These are phyloP conservation scores for Seriola aureovittata DNA, from an alignment of 2,113 vertebrate genomes.

Conservation along the genomic window DNA sequence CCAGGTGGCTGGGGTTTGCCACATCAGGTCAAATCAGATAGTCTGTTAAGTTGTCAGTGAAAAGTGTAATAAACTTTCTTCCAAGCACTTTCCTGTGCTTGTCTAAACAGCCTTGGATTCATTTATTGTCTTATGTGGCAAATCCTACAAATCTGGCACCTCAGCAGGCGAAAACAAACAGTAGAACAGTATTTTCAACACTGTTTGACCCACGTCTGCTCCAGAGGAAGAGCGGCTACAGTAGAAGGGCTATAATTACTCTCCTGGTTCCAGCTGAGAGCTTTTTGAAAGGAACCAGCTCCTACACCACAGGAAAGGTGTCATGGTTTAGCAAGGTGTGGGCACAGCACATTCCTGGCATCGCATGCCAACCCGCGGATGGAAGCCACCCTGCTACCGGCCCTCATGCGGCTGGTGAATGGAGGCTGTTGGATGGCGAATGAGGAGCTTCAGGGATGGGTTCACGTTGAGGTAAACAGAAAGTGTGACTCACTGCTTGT, in stretches of 20 bases:
- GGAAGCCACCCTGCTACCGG: constrained; percentile 78
- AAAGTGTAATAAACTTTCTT: constrained; percentile 58
- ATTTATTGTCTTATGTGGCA: constrained; percentile 52
- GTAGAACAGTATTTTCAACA: constrained; percentile 59
- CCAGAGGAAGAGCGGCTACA: constrained; percentile 65
- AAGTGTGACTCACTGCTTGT: constrained; percentile 83
- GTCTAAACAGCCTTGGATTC: constrained; percentile 52
- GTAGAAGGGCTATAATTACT: constrained; percentile 75
- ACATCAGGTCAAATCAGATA: constrained; percentile 52
- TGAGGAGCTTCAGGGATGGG: constrained; percentile 67
- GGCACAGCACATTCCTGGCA: constrained; percentile 77
- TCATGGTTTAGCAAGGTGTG: constrained; percentile 79
- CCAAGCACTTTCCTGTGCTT: constrained; percentile 52
- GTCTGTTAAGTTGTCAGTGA: constrained; percentile 53
- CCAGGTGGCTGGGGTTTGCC: constrained; percentile 59
- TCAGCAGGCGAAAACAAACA: constrained; percentile 64
- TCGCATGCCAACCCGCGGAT: constrained; percentile 62
- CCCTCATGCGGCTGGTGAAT: constrained; percentile 63
- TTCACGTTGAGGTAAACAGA: constrained; percentile 83
- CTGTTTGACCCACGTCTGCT: constrained; percentile 64
- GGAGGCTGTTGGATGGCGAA: constrained; percentile 55
- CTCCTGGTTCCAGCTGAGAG: constrained; percentile 66
- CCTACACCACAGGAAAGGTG: constrained; percentile 82
- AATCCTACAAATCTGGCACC: constrained; percentile 61
- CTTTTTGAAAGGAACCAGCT: constrained; percentile 67